Conservation (phyloP, 1,140 invertebrate genomes). For the Trypoxylus dichotomus region DNA sequence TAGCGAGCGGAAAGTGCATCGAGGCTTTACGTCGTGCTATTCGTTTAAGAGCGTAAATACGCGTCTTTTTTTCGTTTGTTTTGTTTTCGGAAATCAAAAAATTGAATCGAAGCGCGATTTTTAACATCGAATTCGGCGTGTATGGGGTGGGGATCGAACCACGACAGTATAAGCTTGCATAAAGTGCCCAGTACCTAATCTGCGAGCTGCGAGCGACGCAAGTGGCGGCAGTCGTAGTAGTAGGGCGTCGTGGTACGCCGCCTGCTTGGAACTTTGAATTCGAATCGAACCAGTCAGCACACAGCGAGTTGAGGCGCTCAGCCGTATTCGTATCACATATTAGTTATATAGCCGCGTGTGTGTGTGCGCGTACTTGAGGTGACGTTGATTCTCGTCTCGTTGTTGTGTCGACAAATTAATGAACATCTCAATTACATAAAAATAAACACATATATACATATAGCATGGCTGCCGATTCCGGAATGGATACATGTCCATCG, state of each 20-base stretch:
- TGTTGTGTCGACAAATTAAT: not conserved
- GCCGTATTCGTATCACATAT: not conserved
- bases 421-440: not conserved
- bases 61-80: not conserved
- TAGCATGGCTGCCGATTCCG: slow-evolving; percentile 76
- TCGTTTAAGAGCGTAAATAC: too few species aligned
- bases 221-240: slow-evolving; percentile 4
- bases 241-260: not conserved
- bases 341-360: not conserved
- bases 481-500: slow-evolving; percentile 80
- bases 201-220: slow-evolving; percentile 9
- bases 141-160: not conserved
- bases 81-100: not conserved
- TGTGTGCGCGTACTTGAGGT: not conserved
- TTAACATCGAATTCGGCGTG: not conserved
- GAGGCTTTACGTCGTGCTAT: not conserved
- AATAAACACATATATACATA: not conserved
- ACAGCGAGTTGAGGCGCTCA: not conserved
- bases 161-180: not conserved
- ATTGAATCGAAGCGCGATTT: not conserved
- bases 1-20: not conserved
- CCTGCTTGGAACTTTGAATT: slow-evolving; percentile 3
- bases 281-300: not conserved
- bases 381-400: not conserved
- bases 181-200: slow-evolving; percentile 2